Evolutionary conservation across 1,140 invertebrate species (phyloP), one percentile per base, ranked within the genome.

Genomic region (Oreohelix idahoensis): DNA sequence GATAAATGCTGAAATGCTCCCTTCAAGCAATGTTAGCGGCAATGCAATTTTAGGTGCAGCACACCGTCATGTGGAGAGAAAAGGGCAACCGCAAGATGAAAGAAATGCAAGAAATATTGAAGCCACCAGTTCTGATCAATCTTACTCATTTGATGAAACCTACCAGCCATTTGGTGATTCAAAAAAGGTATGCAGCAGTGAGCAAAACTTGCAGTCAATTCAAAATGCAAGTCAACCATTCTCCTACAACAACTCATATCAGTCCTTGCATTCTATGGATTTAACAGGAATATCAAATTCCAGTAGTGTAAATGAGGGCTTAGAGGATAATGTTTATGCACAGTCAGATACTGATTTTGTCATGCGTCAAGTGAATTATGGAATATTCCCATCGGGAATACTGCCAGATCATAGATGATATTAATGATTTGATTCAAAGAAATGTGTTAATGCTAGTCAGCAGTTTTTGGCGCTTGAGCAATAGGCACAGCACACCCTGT

Each of bases 391-490:
- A 71, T 66, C 32, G 15, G 79, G 69, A 51, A 42, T 81, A 32
- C 38, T 81, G 38, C 77, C 77, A 38, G 77, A 66, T 36, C 4
- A 79, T n/a, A 69, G 77, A 69, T 79, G 36, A 66, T 20, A 73
- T 17, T 73, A 45, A 5, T 45, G 42, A 45, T 15, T 45, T 45
- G 5, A 45, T n/a, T 45, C 42, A 45, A 45, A 5, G 15, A 45
- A 5, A 45, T 45, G 5, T 45, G 42, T 45, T 45, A 45, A 45
- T 45, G 15, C 42, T 45, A 45, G 42, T 45, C 42, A 45, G 15
- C 42, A 45, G 42, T 8, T 45, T 45, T 45, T n/a, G n/a, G n/a
- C n/a, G n/a, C n/a, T n/a, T n/a, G n/a, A n/a, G n/a, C n/a, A n/a
- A n/a, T n/a, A n/a, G n/a, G n/a, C n/a, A n/a, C n/a, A n/a, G n/a